These are phyloP conservation scores for Andrena praecox DNA, from an alignment of 2,888 invertebrate species.

Conservation along the genomic window DNA sequence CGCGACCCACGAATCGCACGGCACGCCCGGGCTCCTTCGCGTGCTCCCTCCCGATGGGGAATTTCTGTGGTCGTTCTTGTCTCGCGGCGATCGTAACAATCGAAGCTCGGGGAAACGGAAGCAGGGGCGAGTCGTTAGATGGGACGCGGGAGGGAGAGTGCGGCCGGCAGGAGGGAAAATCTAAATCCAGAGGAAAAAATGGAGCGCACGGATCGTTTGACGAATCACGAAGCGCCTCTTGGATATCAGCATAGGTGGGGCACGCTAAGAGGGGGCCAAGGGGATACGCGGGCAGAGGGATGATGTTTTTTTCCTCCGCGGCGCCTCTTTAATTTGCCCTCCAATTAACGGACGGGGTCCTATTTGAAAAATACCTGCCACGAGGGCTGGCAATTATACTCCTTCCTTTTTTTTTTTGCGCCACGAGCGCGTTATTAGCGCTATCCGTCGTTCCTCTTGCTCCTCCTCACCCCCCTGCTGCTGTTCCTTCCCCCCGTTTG, in stretches of 20 bases:
- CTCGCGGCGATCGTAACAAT: slow-evolving; percentile 47
- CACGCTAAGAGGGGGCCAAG: slow-evolving; percentile 60
- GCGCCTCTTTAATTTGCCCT: slow-evolving; percentile 79
- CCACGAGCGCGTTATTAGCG: slow-evolving; percentile 79
- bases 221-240: slow-evolving; percentile 67
- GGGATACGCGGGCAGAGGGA: slow-evolving; percentile 58
- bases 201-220: slow-evolving; percentile 68
- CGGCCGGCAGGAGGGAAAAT: background rate
- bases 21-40: background rate
- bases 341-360: slow-evolving; percentile 79
- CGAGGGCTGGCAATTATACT: slow-evolving; percentile 79
- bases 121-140: background rate
- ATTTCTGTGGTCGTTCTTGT: background rate
- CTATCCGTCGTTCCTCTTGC: slow-evolving; percentile 73
- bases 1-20: too few relatives aligned
- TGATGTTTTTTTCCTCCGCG: slow-evolving; percentile 75
- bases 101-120: slow-evolving; percentile 17
- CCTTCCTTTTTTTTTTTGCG: slow-evolving; percentile 73
- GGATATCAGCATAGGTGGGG: slow-evolving; percentile 62
- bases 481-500: slow-evolving; percentile 39
- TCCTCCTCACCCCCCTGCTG: slow-evolving; percentile 40
- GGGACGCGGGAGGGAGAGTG: background rate
- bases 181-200: slow-evolving; percentile 61
- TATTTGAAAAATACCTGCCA: slow-evolving; percentile 77
- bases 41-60: background rate